These are phyloP conservation scores for Melieria omissa DNA, from an alignment of 2,888 invertebrate species.

Conservation along the genomic window DNA sequence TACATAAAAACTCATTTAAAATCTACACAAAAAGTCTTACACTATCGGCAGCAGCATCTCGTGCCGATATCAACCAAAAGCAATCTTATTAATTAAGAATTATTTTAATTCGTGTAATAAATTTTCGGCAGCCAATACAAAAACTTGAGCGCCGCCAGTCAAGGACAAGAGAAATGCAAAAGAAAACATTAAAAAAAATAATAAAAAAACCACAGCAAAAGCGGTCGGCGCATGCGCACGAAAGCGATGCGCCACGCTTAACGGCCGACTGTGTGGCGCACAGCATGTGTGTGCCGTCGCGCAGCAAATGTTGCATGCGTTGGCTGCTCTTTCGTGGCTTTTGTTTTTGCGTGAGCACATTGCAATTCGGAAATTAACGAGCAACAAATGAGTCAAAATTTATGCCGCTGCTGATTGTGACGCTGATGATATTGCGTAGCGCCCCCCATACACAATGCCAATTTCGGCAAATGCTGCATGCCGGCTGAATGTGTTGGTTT, in stretches of 20 bases:
- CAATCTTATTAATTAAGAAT: constrained; percentile 67
- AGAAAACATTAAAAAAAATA: constrained; percentile 39
- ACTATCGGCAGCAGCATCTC: too few species aligned
- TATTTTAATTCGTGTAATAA: constrained; percentile 68
- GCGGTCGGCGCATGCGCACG: constrained; percentile 27
- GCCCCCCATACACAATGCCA: constrained; percentile 28
- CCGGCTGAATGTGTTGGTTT: background rate
- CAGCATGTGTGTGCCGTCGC: constrained; percentile 27
- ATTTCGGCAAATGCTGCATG: background rate
- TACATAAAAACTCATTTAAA: too few species aligned
- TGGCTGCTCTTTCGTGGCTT: background rate
- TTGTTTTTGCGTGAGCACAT: constrained; percentile 22
- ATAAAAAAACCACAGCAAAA: constrained; percentile 22
- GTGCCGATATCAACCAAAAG: constrained; percentile 40
- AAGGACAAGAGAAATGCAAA: background rate
- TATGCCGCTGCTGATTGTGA: constrained; percentile 62
- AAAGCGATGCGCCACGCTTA: constrained; percentile 18
- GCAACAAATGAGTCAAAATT: constrained; percentile 59
- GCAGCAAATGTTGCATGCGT: constrained; percentile 48
- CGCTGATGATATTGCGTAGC: constrained; percentile 49
- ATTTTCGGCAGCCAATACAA: constrained; percentile 49
- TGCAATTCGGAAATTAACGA: constrained; percentile 45
- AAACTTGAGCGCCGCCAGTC: background rate
- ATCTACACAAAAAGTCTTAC: too few species aligned
- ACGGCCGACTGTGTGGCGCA: background rate